Base-by-base conservation (phyloP, 2,113 vertebrate genomes). In the Plecturocebus donacophilus region DNA sequence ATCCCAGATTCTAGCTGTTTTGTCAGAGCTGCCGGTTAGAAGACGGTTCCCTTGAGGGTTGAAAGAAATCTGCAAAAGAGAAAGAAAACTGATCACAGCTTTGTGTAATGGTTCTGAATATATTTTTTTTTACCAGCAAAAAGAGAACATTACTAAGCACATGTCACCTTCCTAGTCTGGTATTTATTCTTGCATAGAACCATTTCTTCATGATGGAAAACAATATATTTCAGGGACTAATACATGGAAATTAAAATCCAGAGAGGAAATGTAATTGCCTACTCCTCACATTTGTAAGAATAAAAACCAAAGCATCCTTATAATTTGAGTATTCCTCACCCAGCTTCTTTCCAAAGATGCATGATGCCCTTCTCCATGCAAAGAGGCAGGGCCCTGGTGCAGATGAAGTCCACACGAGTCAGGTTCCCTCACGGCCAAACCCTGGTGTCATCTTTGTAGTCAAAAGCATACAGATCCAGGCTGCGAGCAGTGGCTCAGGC, bases 1-100 rank as follows among this genome's bases (percentile, higher is more conserved):
- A n/a, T 99, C 99, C 99, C 99, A 99, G 90, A 99, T 98, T n/a
- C 99, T 99, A 13, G 99, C 99, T 14, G 99, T 99, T 97, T 99
- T 99, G 98, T 99, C 99, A 61, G 99, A 98, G 90, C 99, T 99
- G 64, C 99, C 99, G 16, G 99, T 99, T 90, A 99, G 98, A 83
- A 99, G 97, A 30, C 98, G 98, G 97, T 95, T 99, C 61, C 99
- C 99, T 98, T 99, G 99, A 7, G 99, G 99, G 98, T 99, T 99
- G 98, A 99, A 99, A 97, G 99, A 99, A 87, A 99, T 98, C 99
- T 99, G 97, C 68, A 92, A 98, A 96, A 90, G 25, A 95, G 83
- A n/a, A 95, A 77, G 96, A 82, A 52, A 23, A 49, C 49, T 1
- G 10, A 85, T 6, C 35, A 47, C 9, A 61, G 19, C 10, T 83